Base-by-base conservation (phyloP, 2,888 invertebrate species). In the Hypolimnas misippus region DNA sequence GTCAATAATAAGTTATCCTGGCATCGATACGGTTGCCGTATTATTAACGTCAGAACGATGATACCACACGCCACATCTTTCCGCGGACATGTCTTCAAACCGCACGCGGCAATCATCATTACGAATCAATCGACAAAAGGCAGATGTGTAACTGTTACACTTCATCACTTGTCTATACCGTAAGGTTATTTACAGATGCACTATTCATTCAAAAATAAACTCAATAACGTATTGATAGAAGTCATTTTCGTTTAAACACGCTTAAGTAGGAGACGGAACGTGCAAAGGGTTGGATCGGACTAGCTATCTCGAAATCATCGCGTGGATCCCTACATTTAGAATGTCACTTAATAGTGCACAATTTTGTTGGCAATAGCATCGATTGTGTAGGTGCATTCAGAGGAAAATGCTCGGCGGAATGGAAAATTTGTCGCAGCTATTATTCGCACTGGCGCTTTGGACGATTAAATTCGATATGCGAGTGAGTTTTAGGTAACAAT, bases 391-490 rank as follows among this genome's bases (percentile, higher is more conserved):
- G 82, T 84, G 87, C 87, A 88, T 85, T 88, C 87, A 86, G 79
- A 91, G 89, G 87, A 87, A 91, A 91, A 88, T 90, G 90, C 80
- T 86, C 88, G 82, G 76, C 83, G 84, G 83, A 80, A 86, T 81
- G 89, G 89, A 92, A 92, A 92, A 91, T 92, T 87, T 87, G 89
- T 84, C 84, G 82, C 79, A 72, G 81, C 86, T 79, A 89, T 89
- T 90, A 88, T 87, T 86, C 87, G 83, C 86, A 89, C 84, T 87
- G 78, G 79, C 82, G 85, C 82, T 86, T 81, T 79, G 85, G 79
- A 77, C 89, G 87, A 89, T 90, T 90, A 88, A 90, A 87, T 86
- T 84, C 81, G 81, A 80, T 79, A 82, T 82, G 81, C 73, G 74
- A 72, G 69, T 69, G 72, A 71, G 68, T 73, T 71, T 74, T 74